A percentile compares a stretch with the other conserved stretches of the same genome.
These are phyloP conservation scores for Acanthis flammea DNA, from an alignment of 2,797 vertebrate species.

Conservation along the genomic window DNA sequence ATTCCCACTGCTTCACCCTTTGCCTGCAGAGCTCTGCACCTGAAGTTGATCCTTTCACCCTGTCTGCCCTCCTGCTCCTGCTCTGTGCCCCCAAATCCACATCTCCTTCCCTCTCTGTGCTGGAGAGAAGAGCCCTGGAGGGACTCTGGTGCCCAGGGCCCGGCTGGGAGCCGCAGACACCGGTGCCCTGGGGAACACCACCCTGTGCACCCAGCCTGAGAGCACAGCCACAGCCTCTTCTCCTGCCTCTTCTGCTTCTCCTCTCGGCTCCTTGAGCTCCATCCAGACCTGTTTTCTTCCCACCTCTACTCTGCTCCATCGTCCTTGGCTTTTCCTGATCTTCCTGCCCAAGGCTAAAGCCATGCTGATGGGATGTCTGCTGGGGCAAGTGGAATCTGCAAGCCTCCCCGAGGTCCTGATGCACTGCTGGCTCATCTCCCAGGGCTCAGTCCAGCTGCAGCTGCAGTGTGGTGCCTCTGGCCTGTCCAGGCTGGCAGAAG, in stretches of 20 bases:
- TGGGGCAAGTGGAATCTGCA: neutral
- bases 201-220: neutral
- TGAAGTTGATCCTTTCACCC: neutral
- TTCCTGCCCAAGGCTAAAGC: neutral
- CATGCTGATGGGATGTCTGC: accelerated
- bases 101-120: neutral
- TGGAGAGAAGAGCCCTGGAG: neutral
- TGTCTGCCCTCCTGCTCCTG: neutral
- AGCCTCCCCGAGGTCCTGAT: neutral
- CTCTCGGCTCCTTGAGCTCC: neutral
- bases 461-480: neutral
- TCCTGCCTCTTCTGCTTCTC: neutral
- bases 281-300: neutral
- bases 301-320: neutral
- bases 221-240: neutral
- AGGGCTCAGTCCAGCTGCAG: accelerated
- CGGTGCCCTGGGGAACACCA: accelerated
- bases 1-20: neutral
- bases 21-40: neutral
- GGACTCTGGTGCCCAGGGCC: neutral
- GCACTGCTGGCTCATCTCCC: neutral
- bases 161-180: accelerated
- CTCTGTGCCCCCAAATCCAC: neutral
- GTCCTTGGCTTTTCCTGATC: neutral
- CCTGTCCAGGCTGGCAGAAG: neutral